phyloP scores from a whole-genome alignment of 2,888 invertebrate genomes.

The Cheilosia impressa region DNA sequence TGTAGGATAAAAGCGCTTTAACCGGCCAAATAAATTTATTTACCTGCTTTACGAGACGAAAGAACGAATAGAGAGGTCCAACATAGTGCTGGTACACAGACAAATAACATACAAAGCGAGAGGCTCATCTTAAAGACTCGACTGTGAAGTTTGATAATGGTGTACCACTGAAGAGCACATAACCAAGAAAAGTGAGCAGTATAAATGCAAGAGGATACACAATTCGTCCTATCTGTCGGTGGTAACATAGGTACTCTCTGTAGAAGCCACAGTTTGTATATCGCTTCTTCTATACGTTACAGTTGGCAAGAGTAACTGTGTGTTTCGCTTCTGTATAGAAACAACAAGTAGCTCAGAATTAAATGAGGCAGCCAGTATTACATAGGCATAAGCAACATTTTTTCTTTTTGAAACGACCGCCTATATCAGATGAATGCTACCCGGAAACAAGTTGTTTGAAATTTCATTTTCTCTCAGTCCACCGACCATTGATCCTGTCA shows the following conservation, averaged over 20 bases:
- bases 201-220: conserved; percentile 1
- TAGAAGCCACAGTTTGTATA: not conserved
- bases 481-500: too few species aligned
- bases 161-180: not conserved
- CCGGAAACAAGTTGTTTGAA: too few species aligned
- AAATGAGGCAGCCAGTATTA: too few species aligned
- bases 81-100: not conserved
- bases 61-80: not conserved
- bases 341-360: too few species aligned
- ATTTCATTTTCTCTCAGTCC: too few species aligned
- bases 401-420: too few species aligned
- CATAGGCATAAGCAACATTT: too few species aligned
- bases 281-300: not conserved
- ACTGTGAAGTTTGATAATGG: conserved; percentile 11
- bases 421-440: too few species aligned
- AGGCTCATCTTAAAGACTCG: not conserved
- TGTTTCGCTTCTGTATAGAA: not conserved
- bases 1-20: not conserved
- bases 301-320: not conserved
- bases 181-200: conserved; percentile 18
- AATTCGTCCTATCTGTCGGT: conserved; percentile 3
- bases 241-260: not conserved
- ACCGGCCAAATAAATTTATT: conserved; percentile 16
- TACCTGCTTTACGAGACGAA: conserved; percentile 7
- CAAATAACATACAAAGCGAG: conserved; percentile 6